Evolutionary conservation across 1,140 invertebrate genomes (phyloP).

Genomic region (Mesaphorura yosii): DNA sequence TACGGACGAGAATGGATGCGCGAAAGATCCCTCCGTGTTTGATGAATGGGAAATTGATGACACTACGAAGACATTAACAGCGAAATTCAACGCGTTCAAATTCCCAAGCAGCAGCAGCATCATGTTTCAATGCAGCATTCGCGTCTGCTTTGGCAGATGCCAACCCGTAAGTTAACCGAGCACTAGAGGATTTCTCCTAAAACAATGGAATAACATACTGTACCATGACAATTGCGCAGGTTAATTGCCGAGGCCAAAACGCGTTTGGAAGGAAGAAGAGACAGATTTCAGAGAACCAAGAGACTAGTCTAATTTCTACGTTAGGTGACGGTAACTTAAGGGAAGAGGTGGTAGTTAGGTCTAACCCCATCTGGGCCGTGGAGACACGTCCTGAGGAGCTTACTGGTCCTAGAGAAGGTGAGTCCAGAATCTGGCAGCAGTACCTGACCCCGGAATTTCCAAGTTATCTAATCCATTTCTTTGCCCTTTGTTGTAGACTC

Average conservation of each 20-base stretch:
- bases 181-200: background rate
- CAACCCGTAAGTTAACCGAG: slow-evolving; percentile 62
- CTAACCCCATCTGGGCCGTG: slow-evolving; percentile 78
- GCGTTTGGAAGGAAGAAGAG: slow-evolving; percentile 46
- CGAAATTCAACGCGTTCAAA: slow-evolving; percentile 87
- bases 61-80: slow-evolving; percentile 65
- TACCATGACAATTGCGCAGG: slow-evolving; percentile 41
- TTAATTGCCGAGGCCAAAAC: slow-evolving; percentile 83
- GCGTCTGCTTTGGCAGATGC: slow-evolving; percentile 88
- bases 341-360: slow-evolving; percentile 84
- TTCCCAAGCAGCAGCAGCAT: slow-evolving; percentile 91
- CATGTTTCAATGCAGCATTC: slow-evolving; percentile 88
- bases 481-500: slow-evolving; percentile 44
- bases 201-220: background rate
- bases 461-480: no score
- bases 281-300: slow-evolving; percentile 46
- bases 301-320: slow-evolving; percentile 37
- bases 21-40: slow-evolving; percentile 81
- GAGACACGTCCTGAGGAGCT: slow-evolving; percentile 61
- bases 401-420: slow-evolving; percentile 57
- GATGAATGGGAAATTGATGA: slow-evolving; percentile 82
- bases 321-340: slow-evolving; percentile 66
- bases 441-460: no score
- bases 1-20: slow-evolving; percentile 86
- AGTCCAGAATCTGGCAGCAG: slow-evolving; percentile 24